Evolutionary conservation across 2,888 invertebrate species (phyloP).

Genomic region (Aleiodes alternator): DNA sequence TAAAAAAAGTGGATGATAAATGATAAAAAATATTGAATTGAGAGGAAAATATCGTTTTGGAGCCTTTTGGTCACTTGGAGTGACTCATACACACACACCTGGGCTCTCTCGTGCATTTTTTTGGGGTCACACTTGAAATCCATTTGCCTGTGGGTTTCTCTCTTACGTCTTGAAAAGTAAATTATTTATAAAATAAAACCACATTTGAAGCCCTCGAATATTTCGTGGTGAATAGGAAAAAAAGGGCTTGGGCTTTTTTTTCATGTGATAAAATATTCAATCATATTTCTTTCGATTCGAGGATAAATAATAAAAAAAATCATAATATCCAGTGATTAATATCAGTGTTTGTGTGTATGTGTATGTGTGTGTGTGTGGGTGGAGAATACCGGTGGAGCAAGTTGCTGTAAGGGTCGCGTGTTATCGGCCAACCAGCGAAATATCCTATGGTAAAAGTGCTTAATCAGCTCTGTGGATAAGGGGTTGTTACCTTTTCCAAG

Average conservation of each 20-base stretch:
- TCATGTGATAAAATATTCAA: not conserved
- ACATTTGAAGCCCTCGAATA: not conserved
- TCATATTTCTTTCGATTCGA: not conserved
- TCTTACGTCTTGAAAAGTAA: not conserved
- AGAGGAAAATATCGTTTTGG: not conserved
- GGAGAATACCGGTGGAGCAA: slow-evolving; percentile 46
- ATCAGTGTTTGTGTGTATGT: slow-evolving; percentile 34
- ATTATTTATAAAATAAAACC: slow-evolving; percentile 9
- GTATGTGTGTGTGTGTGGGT: too few relatives aligned
- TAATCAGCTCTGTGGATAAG: slow-evolving; percentile 51
- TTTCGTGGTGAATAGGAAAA: too few relatives aligned
- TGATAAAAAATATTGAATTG: not conserved
- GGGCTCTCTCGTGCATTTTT: not conserved
- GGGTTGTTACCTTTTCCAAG: slow-evolving; percentile 47
- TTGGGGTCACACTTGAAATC: slow-evolving; percentile 7
- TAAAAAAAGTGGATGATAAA: slow-evolving; percentile 15
- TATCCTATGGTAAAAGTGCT: slow-evolving; percentile 51
- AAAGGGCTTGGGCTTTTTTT: too few relatives aligned
- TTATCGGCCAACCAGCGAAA: slow-evolving; percentile 47
- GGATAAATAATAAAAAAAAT: not conserved
- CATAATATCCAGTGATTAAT: slow-evolving; percentile 3
- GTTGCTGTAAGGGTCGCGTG: slow-evolving; percentile 46
- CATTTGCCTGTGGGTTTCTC: not conserved
- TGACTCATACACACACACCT: slow-evolving; percentile 23
- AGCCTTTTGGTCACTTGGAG: not conserved